Evolutionary conservation across 2,113 vertebrate genomes (phyloP).

Genomic region (Ia io): DNA sequence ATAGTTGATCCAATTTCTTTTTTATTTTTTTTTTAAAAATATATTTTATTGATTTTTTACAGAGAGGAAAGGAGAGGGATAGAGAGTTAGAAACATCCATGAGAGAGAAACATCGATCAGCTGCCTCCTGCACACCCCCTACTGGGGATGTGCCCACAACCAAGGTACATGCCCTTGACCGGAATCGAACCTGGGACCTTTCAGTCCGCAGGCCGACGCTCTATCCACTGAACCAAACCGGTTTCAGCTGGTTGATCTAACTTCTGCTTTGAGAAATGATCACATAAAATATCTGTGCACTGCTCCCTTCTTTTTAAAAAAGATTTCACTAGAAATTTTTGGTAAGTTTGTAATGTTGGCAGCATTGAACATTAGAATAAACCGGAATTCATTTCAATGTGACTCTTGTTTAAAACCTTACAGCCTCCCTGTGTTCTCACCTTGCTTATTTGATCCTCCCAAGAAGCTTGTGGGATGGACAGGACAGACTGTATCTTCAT

Average conservation of each 20-base stretch:
- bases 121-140: no score
- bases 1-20: constrained; percentile 11
- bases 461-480: neutral
- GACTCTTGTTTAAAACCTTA: neutral
- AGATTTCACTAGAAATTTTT: neutral
- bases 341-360: neutral
- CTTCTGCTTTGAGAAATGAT: neutral
- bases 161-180: no score
- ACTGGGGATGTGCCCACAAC: no score
- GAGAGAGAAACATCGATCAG: no score
- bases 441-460: neutral
- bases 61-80: no score
- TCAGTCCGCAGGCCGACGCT: no score
- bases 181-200: no score
- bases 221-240: no score
- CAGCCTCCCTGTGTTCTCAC: neutral
- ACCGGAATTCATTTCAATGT: neutral
- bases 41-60: no score
- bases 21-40: no score
- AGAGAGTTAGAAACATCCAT: no score
- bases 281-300: neutral
- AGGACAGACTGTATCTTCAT: neutral
- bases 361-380: neutral
- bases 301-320: neutral
- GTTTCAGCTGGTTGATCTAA: neutral